A percentile compares a stretch with the other conserved stretches of the same genome.
Evolutionary conservation across 2,888 invertebrate species (phyloP).

Genomic region (Melinaea marsaeus): DNA sequence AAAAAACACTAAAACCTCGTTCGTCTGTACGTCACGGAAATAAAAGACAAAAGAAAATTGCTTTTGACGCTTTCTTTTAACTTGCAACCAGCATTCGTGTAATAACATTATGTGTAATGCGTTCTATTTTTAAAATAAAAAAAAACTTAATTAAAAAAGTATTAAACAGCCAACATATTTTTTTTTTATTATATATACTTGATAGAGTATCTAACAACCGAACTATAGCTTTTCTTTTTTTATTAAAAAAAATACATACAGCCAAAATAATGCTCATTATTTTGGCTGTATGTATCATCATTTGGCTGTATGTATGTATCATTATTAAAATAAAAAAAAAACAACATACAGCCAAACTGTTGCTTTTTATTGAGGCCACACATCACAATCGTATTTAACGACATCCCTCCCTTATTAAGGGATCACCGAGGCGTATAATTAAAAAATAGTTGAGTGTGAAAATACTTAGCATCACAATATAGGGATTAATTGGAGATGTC

Average conservation of each 20-base stretch:
- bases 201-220: too few species aligned
- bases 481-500: slow-evolving; percentile 43
- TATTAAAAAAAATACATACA: too few species aligned
- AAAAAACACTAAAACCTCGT: slow-evolving; percentile 5
- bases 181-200: too few species aligned
- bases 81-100: slow-evolving; percentile 29
- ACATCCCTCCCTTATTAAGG: slow-evolving; percentile 64
- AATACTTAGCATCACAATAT: slow-evolving; percentile 60
- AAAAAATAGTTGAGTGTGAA: slow-evolving; percentile 63
- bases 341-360: neutral
- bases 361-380: neutral
- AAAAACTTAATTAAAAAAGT: too few species aligned
- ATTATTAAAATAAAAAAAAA: neutral
- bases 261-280: too few species aligned
- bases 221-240: too few species aligned
- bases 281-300: too few species aligned
- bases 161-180: too few species aligned
- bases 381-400: slow-evolving; percentile 27
- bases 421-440: slow-evolving; percentile 62
- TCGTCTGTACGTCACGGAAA: slow-evolving; percentile 34
- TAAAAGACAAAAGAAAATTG: slow-evolving; percentile 56
- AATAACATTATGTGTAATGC: too few species aligned
- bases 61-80: slow-evolving; percentile 60
- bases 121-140: too few species aligned
- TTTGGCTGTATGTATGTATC: too few species aligned